Percentiles rank a stretch among this genome's conserved stretches.
These are phyloP conservation scores for Pocillopora grandis DNA, from an alignment of 92 coral and sea anemone species.

Conservation along the genomic window DNA sequence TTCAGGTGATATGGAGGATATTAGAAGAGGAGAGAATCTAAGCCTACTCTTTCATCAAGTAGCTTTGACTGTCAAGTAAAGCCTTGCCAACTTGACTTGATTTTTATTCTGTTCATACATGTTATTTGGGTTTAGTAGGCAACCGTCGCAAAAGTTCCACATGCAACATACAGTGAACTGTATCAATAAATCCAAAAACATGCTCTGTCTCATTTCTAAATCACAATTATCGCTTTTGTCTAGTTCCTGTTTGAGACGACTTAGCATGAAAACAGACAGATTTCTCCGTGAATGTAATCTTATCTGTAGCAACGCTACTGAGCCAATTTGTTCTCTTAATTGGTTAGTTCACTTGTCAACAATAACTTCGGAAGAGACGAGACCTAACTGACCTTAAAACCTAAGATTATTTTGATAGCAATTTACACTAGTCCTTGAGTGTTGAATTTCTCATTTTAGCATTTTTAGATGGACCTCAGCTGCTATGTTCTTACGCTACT, in stretches of 20 bases:
- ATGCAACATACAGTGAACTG: slow-evolving; percentile 3
- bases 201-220: slow-evolving; percentile 6
- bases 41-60: slow-evolving; percentile 34
- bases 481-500: not conserved
- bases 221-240: slow-evolving; percentile 18
- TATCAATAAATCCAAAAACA: slow-evolving; percentile 21
- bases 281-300: slow-evolving; percentile 27
- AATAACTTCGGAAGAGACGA: slow-evolving; percentile 17
- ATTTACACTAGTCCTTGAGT: slow-evolving; percentile 10
- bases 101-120: slow-evolving; percentile 5
- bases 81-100: not conserved
- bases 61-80: slow-evolving; percentile 2
- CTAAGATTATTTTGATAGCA: slow-evolving; percentile 22
- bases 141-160: slow-evolving; percentile 14
- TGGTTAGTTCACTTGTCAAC: slow-evolving; percentile 35
- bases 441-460: not conserved
- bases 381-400: slow-evolving; percentile 1
- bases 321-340: slow-evolving; percentile 37
- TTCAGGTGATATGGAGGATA: slow-evolving; percentile 13
- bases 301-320: slow-evolving; percentile 14
- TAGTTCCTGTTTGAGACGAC: slow-evolving; percentile 4
- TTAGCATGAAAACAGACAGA: slow-evolving; percentile 11
- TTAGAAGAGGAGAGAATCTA: slow-evolving; percentile 3
- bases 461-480: not conserved
- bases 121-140: slow-evolving; percentile 6